Percentiles rank a stretch among this genome's conserved stretches.
Conservation (phyloP, 2,888 invertebrate genomes). For the Drosophila mercatorum region DNA sequence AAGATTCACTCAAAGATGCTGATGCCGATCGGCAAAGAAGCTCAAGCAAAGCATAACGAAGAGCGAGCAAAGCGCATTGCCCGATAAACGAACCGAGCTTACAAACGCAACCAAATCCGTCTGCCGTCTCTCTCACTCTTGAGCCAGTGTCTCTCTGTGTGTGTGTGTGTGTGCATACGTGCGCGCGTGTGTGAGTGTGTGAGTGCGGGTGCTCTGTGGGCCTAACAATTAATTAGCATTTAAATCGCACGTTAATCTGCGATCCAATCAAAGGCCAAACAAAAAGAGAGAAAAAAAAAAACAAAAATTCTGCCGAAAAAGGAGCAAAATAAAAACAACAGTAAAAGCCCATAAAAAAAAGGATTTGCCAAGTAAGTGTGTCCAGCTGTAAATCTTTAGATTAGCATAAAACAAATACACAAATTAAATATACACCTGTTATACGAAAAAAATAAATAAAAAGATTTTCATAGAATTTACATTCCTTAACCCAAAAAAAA, state of each 20-base stretch:
- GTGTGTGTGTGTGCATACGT: constrained; percentile 29
- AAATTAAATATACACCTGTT: constrained; percentile 36
- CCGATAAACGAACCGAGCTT: constrained; percentile 55
- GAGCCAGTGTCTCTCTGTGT: constrained; percentile 20
- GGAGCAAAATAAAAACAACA: neutral
- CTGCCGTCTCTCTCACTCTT: constrained; percentile 4
- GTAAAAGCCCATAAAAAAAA: constrained; percentile 8
- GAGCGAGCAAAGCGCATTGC: constrained; percentile 32
- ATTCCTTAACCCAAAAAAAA: constrained; percentile 32
- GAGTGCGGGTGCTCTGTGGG: constrained; percentile 32
- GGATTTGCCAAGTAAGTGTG: constrained; percentile 40
- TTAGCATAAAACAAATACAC: constrained; percentile 44
- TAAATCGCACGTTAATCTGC: constrained; percentile 65
- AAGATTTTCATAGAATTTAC: constrained; percentile 37
- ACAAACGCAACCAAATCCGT: constrained; percentile 40
- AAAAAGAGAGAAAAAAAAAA: constrained; percentile 15
- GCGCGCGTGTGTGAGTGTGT: constrained; percentile 14
- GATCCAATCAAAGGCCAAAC: constrained; percentile 53
- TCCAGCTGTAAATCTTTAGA: constrained; percentile 40
- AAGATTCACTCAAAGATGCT: constrained; percentile 58
- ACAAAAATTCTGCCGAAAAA: constrained; percentile 5
- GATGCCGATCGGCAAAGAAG: constrained; percentile 45
- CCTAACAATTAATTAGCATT: constrained; percentile 71
- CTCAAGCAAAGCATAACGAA: constrained; percentile 30
- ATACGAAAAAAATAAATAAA: constrained; percentile 4